Evolutionary conservation across 1,140 invertebrate species (phyloP).

Genomic region (Stegodyphus dumicola): DNA sequence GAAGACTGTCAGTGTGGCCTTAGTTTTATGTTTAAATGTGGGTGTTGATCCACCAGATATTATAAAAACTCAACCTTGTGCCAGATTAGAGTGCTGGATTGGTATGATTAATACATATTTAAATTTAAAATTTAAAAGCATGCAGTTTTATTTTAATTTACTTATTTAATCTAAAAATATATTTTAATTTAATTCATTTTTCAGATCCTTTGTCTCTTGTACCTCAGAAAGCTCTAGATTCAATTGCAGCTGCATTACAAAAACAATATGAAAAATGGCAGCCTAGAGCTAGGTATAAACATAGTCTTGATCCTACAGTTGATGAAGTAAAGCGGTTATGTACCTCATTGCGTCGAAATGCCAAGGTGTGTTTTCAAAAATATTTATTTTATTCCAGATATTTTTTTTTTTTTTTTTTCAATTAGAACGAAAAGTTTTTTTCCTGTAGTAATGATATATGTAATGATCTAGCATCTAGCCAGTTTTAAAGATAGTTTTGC

Average conservation of each 20-base stretch:
- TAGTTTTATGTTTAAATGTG: conserved; percentile 97
- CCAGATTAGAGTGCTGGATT: conserved; percentile 96
- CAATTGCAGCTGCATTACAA: conserved; percentile 90
- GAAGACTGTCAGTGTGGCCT: conserved; percentile 99
- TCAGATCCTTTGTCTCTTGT: conserved; percentile 79
- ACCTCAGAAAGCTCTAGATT: conserved; percentile 92
- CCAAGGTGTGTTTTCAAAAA: conserved; percentile 74
- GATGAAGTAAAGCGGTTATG: conserved; percentile 99
- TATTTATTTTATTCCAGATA: neutral
- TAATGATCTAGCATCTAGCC: neutral
- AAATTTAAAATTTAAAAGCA: neutral
- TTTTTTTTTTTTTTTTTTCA: neutral
- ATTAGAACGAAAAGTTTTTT: neutral
- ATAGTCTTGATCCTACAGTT: conserved; percentile 94
- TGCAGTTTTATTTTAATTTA: neutral
- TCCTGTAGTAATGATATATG: neutral
- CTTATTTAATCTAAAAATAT: neutral
- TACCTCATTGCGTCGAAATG: conserved; percentile 92
- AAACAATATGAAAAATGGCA: conserved; percentile 98
- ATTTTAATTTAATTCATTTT: neutral
- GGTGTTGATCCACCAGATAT: conserved; percentile 99
- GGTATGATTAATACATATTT: conserved; percentile 72
- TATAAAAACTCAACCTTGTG: conserved; percentile 96
- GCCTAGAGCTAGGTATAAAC: conserved; percentile 94
- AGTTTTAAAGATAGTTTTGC: too few species aligned